A percentile compares a stretch with the other conserved stretches of the same genome.
phyloP scores from a whole-genome alignment of 2,797 vertebrate species.

The Anableps anableps region DNA sequence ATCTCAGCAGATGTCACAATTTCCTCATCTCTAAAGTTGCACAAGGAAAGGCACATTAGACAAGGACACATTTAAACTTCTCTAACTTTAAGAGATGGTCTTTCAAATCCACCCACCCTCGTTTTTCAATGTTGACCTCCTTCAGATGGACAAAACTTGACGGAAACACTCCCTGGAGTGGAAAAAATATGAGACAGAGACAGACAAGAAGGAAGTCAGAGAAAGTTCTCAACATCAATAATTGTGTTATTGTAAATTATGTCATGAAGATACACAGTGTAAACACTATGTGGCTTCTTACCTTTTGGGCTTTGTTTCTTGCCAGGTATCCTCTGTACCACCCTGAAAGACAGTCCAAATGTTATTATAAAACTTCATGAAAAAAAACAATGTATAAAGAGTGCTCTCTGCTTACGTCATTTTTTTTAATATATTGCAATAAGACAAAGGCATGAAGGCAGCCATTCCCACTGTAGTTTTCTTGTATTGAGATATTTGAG shows the following conservation, averaged over 20 bases:
- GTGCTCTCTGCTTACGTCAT: not conserved
- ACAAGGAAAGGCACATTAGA: not conserved
- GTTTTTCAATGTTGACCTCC: conserved; percentile 87
- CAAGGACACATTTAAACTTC: not conserved
- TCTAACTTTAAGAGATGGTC: not conserved
- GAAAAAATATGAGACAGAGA: conserved; percentile 12
- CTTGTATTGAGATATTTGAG: not conserved
- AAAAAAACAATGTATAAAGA: not conserved
- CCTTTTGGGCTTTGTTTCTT: conserved; percentile 88
- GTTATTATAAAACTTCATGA: conserved; percentile 1
- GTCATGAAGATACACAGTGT: not conserved
- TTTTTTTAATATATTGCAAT: not conserved
- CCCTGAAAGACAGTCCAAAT: conserved; percentile 73
- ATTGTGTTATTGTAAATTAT: not conserved
- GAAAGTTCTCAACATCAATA: not conserved
- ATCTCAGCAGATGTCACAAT: conserved; percentile 87
- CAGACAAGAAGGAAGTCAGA: not conserved
- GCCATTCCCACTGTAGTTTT: not conserved
- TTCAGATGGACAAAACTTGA: conserved; percentile 90
- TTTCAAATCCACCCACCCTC: conserved; percentile 81
- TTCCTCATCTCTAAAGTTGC: conserved; percentile 82
- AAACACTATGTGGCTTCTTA: conserved; percentile 65
- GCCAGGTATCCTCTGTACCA: conserved; percentile 92
- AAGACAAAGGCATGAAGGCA: not conserved
- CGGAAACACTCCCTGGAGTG: conserved; percentile 91